Base-by-base conservation (phyloP, 2,888 invertebrate genomes). In the Macaria liturata region DNA sequence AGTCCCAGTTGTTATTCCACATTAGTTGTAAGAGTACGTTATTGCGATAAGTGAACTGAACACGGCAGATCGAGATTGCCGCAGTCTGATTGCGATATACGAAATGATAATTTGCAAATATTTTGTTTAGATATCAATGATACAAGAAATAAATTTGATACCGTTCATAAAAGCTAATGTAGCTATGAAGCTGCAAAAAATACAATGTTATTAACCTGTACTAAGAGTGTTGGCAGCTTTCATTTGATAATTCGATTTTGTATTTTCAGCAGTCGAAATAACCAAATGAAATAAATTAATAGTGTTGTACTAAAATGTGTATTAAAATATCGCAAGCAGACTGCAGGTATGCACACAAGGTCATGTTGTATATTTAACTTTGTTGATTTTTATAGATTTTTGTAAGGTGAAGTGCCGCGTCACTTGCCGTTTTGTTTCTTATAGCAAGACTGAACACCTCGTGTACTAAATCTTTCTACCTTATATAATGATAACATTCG, bases 391-490 rank as follows among this genome's bases (percentile, higher is more conserved):
- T 66, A 20, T 20, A 20, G 20, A 20, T 20, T 20, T n/a, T 20
- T 20, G 20, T 20, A 20, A 20, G 20, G 20, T 20, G 20, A 20
- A 20, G 20, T 20, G 20, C 20, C 20, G 20, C 20, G 20, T 20
- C 20, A 20, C 20, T 20, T 20, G 20, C 20, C 20, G 20, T 20
- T 20, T 20, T 20, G 20, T 20, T 20, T 20, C 61, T 55, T 65
- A 54, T 76, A 76, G 75, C 68, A 86, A 88, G 88, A 88, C 88
- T 88, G 88, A 83, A 82, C 74, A 72, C 70, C 57, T 53, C 55
- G 40, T 58, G 61, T 60, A 61, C 47, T 61, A 52, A 67, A 62
- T 57, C 39, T 51, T 51, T 62, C 77, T 79, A 76, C 72, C 66
- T 78, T 78, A 75, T 20, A 20, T 20, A 20, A 20, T 76, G 73